Base-by-base conservation (phyloP, 2,113 vertebrate genomes). In the Chlorodrepanis virens region DNA sequence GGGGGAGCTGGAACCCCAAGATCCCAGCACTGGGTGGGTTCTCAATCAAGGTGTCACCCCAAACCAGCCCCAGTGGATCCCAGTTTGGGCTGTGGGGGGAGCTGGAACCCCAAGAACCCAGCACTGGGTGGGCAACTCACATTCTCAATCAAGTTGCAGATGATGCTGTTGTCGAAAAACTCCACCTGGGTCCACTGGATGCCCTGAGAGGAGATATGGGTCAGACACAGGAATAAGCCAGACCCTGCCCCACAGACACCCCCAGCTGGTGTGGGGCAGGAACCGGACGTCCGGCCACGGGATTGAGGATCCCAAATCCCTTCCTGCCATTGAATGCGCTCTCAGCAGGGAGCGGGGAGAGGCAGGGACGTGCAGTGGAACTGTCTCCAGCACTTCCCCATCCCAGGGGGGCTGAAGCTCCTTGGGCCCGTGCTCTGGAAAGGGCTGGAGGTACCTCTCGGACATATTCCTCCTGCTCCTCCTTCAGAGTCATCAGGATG, bases 391-490 rank as follows among this genome's bases (percentile, higher is more conserved):
- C 87, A 53, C 87, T 93, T 96, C 91, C 94, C 89, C 9, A 0
- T 13, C 63, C 68, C 31, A 0, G 7, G 11, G 17, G 7, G 24
- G 14, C 42, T 1, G 0, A 18, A 57, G 10, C 47, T 50, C 13
- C 33, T 28, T 0, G 31, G 8, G 14, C 35, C 64, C 0, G 0
- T 29, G 79, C 56, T 49, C 42, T 31, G 53, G 63, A 14, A 15
- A 2, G 10, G n/a, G 17, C 33, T 3, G 14, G 25, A 14, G n/a
- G 82, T 97, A 98, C 98, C 98, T 98, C 98, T 91, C 97, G 97
- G 35, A 97, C 31, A 0, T 98, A 98, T 40, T 98, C 98, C 47
- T 98, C 98, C 77, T 98, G 98, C 33, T 98, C 98, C 87, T 98
- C 98, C 79, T 98, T 98, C 91, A 98, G 93, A 1, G 98, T 98